Evolutionary conservation across 2,113 vertebrate genomes (phyloP).

Genomic region (Tor tambroides): DNA sequence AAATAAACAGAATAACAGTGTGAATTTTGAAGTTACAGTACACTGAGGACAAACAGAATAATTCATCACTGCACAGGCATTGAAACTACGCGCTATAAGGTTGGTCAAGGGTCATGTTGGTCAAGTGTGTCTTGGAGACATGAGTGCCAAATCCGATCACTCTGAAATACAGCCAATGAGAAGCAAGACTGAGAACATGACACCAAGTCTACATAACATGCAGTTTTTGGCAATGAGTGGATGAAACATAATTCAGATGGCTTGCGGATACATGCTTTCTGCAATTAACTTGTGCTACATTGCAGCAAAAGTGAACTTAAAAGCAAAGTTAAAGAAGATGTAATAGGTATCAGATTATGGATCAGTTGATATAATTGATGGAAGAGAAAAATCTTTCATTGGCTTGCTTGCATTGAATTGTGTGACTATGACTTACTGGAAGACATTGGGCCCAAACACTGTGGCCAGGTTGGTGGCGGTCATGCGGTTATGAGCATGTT

Average conservation of each 20-base stretch:
- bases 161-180: conserved; percentile 2
- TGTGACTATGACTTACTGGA: conserved; percentile 84
- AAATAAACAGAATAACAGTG: neutral
- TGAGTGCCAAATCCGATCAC: neutral
- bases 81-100: neutral
- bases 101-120: conserved; percentile 3
- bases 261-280: neutral
- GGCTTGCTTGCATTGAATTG: neutral
- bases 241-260: neutral
- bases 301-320: neutral
- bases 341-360: neutral
- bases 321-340: neutral
- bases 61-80: neutral
- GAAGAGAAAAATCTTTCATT: neutral
- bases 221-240: neutral
- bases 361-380: neutral
- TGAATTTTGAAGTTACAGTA: neutral
- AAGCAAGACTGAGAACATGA: conserved; percentile 1
- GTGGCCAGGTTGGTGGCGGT: conserved; percentile 87
- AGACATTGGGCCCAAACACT: conserved; percentile 90
- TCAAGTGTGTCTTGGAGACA: neutral
- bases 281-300: no score
- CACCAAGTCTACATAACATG: neutral
- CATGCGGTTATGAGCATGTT: conserved; percentile 86
- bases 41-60: neutral